These are phyloP conservation scores for Neodiprion pinetum DNA, from an alignment of 1,140 invertebrate species.

Conservation along the genomic window DNA sequence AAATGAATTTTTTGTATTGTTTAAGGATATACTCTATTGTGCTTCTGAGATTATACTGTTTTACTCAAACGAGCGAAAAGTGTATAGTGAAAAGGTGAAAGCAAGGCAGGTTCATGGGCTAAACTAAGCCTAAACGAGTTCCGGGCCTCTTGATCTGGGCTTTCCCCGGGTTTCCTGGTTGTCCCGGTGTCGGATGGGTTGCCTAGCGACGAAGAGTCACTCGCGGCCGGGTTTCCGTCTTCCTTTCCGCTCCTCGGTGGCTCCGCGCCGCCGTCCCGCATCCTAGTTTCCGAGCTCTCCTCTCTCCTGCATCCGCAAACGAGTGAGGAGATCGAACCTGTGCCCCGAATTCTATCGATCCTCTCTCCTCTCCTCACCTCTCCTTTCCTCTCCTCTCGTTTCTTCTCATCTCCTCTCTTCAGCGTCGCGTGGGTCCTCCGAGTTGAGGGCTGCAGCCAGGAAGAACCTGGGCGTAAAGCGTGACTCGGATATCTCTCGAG, in stretches of 20 bases:
- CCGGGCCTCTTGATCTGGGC: slow-evolving; percentile 4
- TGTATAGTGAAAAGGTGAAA: no score
- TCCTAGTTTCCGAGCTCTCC: neutral
- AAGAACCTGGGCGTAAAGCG: neutral
- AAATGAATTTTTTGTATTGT: no score
- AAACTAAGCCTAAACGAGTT: neutral
- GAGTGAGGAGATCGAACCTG: slow-evolving; percentile 30
- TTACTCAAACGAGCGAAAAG: no score
- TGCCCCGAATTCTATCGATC: slow-evolving; percentile 47
- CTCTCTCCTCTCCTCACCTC: slow-evolving; percentile 29
- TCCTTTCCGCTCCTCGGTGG: slow-evolving; percentile 13
- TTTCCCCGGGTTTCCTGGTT: slow-evolving; percentile 28
- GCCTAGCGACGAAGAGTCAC: slow-evolving; percentile 54
- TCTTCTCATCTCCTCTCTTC: slow-evolving; percentile 35
- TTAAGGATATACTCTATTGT: no score
- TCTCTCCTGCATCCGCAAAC: slow-evolving; percentile 22
- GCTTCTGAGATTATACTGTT: no score
- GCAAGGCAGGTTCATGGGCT: no score
- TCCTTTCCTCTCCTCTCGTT: no score
- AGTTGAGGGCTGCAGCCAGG: neutral
- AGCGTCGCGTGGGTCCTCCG: slow-evolving; percentile 25
- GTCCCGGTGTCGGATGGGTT: slow-evolving; percentile 44
- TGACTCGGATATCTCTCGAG: no score
- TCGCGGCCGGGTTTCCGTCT: slow-evolving; percentile 32
- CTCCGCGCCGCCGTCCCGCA: neutral